Evolutionary conservation across 2,888 invertebrate species (phyloP).

Genomic region (Andrena flavipes): DNA sequence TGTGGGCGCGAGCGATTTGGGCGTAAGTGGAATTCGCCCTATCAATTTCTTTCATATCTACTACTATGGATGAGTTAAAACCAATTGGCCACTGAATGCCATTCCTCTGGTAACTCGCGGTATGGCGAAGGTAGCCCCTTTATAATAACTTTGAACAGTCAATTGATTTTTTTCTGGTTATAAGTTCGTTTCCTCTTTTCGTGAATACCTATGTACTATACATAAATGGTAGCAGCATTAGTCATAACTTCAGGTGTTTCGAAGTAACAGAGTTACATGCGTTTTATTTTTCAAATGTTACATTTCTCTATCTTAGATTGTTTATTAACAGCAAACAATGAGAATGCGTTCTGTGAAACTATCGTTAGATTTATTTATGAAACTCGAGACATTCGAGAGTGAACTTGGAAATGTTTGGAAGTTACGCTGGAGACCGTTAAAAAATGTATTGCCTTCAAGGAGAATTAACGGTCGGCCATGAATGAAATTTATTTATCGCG

Average conservation of each 20-base stretch:
- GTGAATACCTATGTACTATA: neutral
- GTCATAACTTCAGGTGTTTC: neutral
- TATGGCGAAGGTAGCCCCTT: neutral
- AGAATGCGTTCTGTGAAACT: neutral
- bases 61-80: neutral
- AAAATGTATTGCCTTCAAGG: neutral
- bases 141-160: neutral
- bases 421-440: neutral
- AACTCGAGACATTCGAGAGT: neutral
- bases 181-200: neutral
- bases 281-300: neutral
- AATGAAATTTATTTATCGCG: slow-evolving; percentile 16
- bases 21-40: too few species aligned
- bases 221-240: neutral
- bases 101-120: neutral
- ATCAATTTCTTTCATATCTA: neutral
- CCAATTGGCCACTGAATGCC: neutral
- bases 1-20: too few species aligned
- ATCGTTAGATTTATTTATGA: slow-evolving; percentile 5
- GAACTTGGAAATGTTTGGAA: neutral
- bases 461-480: neutral
- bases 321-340: neutral
- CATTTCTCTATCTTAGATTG: neutral
- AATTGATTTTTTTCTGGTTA: neutral
- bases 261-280: neutral